These are phyloP conservation scores for Apogon hyalosoma DNA, from an alignment of 2,797 vertebrate genomes.

Conservation along the genomic window DNA sequence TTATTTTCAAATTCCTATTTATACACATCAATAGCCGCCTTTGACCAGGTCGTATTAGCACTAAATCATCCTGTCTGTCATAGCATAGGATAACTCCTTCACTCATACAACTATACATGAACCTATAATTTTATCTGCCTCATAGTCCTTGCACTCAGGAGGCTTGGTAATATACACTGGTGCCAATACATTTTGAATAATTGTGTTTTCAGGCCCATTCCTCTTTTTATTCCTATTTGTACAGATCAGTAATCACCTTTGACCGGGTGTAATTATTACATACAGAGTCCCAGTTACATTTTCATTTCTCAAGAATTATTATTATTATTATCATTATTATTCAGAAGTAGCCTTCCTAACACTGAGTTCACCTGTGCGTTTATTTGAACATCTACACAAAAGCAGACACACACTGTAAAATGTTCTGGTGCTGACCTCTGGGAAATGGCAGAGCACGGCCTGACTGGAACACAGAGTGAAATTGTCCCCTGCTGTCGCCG, in stretches of 20 bases:
- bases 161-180: too few species aligned
- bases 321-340: too few species aligned
- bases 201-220: too few species aligned
- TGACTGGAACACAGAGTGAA: slow-evolving; percentile 83
- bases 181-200: too few species aligned
- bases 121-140: slow-evolving; percentile 55
- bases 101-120: slow-evolving; percentile 29
- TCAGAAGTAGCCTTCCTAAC: background rate
- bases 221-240: too few species aligned
- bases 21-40: too few species aligned
- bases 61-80: slow-evolving; percentile 59
- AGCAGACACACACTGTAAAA: slow-evolving; percentile 36
- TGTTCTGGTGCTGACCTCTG: slow-evolving; percentile 85
- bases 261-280: too few species aligned
- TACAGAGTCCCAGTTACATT: too few species aligned
- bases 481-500: slow-evolving; percentile 83
- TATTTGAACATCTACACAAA: background rate
- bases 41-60: slow-evolving; percentile 36
- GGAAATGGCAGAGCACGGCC: slow-evolving; percentile 89
- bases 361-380: background rate
- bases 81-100: slow-evolving; percentile 28
- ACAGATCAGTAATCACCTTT: too few species aligned
- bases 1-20: too few species aligned
- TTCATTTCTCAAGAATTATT: too few species aligned
- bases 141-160: slow-evolving; percentile 89